These are phyloP conservation scores for Picathartes gymnocephalus DNA, from an alignment of 2,113 vertebrate genomes.

Conservation along the genomic window DNA sequence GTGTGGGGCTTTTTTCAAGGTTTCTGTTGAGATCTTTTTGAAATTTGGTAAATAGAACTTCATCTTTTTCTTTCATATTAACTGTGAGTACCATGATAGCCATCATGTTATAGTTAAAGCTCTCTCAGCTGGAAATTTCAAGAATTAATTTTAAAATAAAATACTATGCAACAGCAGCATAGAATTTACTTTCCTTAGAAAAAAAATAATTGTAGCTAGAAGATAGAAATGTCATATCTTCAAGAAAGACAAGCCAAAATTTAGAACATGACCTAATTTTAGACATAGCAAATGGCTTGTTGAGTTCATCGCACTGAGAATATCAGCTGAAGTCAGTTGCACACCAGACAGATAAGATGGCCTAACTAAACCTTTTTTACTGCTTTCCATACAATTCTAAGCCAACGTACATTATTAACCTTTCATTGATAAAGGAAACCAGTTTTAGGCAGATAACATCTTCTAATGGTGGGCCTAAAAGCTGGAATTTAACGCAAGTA, in stretches of 20 bases:
- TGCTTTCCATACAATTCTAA: not conserved
- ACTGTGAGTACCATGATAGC: not conserved
- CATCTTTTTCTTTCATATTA: not conserved
- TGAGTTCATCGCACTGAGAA: not conserved
- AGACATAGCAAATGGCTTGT: not conserved
- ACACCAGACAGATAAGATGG: not conserved
- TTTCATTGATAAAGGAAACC: not conserved
- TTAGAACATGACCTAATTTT: not conserved
- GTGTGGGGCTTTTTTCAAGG: not conserved
- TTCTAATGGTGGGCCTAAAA: not conserved
- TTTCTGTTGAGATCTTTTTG: not conserved
- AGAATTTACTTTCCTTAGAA: not conserved
- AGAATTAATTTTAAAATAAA: not conserved
- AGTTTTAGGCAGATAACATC: not conserved
- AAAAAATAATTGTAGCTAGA: not conserved
- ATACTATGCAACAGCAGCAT: not conserved
- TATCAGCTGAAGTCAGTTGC: constrained; percentile 4
- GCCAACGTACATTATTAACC: not conserved
- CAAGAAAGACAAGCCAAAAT: not conserved
- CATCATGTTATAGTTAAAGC: not conserved
- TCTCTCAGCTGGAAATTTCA: not conserved
- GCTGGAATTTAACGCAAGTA: not conserved
- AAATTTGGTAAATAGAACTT: not conserved
- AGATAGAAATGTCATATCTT: not conserved
- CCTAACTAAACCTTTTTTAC: not conserved